Evolutionary conservation across 2,888 invertebrate species (phyloP).

Genomic region (Papilio elwesi): DNA sequence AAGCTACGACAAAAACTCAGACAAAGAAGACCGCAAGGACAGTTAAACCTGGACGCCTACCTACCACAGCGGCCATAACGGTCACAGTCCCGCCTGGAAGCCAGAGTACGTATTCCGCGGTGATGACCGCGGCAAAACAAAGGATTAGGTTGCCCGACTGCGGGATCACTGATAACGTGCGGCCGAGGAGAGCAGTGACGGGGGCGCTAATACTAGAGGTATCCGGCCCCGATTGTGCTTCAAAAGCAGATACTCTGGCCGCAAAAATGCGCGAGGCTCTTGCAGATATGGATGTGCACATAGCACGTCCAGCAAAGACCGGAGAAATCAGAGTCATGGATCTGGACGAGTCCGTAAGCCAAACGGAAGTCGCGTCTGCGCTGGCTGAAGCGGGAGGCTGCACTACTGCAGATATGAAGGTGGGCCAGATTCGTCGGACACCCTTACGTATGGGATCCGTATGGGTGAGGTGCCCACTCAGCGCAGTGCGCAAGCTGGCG

Average conservation of each 20-base stretch:
- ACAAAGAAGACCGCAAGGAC: background rate
- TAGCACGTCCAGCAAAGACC: slow-evolving; percentile 30
- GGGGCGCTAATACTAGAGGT: slow-evolving; percentile 30
- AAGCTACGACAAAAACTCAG: too few relatives aligned
- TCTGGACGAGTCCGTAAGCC: slow-evolving; percentile 33
- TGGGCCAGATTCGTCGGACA: slow-evolving; percentile 19
- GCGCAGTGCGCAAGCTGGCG: slow-evolving; percentile 13
- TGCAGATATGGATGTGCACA: slow-evolving; percentile 9
- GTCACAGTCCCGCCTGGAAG: background rate
- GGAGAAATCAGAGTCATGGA: slow-evolving; percentile 32
- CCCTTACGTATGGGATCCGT: slow-evolving; percentile 12
- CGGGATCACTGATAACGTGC: background rate
- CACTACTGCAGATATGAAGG: background rate
- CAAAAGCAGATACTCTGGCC: slow-evolving; percentile 20
- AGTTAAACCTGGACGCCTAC: background rate
- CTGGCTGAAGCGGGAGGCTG: background rate
- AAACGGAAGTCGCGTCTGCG: slow-evolving; percentile 8
- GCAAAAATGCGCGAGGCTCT: slow-evolving; percentile 18
- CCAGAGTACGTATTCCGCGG: background rate
- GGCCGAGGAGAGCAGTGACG: slow-evolving; percentile 24
- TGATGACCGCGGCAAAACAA: background rate
- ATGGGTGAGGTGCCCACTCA: slow-evolving; percentile 31
- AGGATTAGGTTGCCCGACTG: background rate
- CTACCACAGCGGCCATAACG: background rate
- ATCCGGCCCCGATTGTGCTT: background rate